Evolutionary conservation across 2,113 vertebrate genomes (phyloP).

Genomic region (Nothoprocta perdicaria): DNA sequence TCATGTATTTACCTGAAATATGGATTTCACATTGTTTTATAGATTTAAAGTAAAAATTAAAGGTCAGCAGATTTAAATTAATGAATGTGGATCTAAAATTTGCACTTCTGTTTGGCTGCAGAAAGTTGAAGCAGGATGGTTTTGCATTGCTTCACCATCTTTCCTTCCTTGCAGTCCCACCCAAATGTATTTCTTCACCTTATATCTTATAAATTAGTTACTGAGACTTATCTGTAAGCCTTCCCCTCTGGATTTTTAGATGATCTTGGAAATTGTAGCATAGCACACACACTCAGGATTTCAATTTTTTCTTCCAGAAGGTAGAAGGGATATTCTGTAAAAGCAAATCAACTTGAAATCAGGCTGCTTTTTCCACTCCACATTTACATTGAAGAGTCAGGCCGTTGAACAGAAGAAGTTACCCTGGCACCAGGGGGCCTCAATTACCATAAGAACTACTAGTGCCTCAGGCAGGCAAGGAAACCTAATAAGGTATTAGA

Average conservation of each 20-base stretch:
- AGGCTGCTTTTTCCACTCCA: not conserved
- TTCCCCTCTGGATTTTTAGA: not conserved
- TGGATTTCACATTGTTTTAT: constrained; percentile 9
- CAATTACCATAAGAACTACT: constrained; percentile 49
- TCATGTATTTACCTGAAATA: constrained; percentile 51
- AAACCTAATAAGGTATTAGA: constrained; percentile 60
- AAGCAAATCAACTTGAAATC: not conserved
- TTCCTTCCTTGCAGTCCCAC: not conserved
- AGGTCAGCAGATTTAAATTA: constrained; percentile 30
- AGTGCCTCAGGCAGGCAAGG: constrained; percentile 41
- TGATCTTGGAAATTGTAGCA: not conserved
- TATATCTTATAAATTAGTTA: not conserved
- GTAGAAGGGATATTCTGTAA: not conserved
- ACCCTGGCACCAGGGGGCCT: not conserved
- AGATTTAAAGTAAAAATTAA: constrained; percentile 16
- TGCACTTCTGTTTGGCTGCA: not conserved
- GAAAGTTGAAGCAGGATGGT: not conserved
- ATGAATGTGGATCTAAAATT: not conserved
- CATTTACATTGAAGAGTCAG: not conserved
- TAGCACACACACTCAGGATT: not conserved
- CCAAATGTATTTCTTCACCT: not conserved
- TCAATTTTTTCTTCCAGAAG: not conserved
- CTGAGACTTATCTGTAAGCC: not conserved
- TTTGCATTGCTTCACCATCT: not conserved
- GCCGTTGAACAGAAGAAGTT: not conserved